A percentile compares a stretch with the other conserved stretches of the same genome.
These are phyloP conservation scores for Siniperca chuatsi DNA, from an alignment of 2,113 vertebrate genomes.

Conservation along the genomic window DNA sequence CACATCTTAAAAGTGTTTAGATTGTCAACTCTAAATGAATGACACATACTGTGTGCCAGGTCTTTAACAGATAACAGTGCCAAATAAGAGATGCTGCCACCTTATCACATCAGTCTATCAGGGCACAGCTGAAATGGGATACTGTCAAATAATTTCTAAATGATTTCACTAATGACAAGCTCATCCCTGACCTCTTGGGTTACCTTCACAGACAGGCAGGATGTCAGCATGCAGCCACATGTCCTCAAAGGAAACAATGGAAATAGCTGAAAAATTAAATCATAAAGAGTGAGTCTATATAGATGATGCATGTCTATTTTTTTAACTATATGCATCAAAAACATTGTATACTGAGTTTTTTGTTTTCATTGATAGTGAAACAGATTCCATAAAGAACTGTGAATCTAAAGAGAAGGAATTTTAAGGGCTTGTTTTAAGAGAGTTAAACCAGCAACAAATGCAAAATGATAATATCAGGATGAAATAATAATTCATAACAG, in stretches of 20 bases:
- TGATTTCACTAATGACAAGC: slow-evolving; percentile 63
- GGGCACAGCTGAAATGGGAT: slow-evolving; percentile 50
- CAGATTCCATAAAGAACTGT: neutral
- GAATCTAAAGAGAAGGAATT: neutral
- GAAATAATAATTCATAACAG: neutral
- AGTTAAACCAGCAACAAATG: neutral
- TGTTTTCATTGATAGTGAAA: neutral
- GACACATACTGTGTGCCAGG: neutral
- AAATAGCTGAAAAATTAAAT: slow-evolving; percentile 69
- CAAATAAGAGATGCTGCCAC: slow-evolving; percentile 28
- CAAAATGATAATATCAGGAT: neutral
- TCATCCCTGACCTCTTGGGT: slow-evolving; percentile 71
- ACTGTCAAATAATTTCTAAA: slow-evolving; percentile 43
- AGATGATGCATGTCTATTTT: slow-evolving; percentile 19
- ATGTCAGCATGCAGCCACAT: slow-evolving; percentile 78
- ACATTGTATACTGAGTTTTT: neutral
- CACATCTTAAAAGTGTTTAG: neutral
- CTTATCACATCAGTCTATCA: neutral
- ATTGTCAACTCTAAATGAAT: neutral
- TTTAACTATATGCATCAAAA: neutral
- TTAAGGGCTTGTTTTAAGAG: neutral
- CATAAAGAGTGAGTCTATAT: slow-evolving; percentile 30
- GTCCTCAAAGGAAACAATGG: slow-evolving; percentile 73
- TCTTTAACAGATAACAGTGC: slow-evolving; percentile 14
- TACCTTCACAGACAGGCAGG: slow-evolving; percentile 69